Base-by-base conservation (phyloP, 2,113 vertebrate species). In the Cyprinodon variegatus region DNA sequence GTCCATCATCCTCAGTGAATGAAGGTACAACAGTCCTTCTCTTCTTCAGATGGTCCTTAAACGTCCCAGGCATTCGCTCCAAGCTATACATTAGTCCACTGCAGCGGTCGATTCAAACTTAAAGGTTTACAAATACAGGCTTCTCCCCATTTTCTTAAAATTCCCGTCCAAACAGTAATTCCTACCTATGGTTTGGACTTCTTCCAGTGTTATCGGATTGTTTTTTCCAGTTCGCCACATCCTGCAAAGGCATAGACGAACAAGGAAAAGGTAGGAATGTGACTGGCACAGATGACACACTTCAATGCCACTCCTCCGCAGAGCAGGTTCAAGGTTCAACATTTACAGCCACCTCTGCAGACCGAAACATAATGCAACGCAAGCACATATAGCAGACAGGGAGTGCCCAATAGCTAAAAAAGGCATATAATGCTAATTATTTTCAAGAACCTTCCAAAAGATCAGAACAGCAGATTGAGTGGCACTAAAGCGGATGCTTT, bases 1-100 rank as follows among this genome's bases (percentile, higher is more conserved):
- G 61, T 10, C 86, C 82, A 66, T 91, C 83, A 20, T 82, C 64
- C 4, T 77, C 76, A 7, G 73, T 88, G 62, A 38, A 81, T 11
- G 69, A 87, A 69, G 86, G 65, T 13, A 84, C 75, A 15, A 95
- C 92, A 0, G 79, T 79, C 70, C 93, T 92, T 50, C 79, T 93
- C 72, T 66, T 91, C 15, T 2, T 0, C 46, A n/a, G 29, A 4
- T 1, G 63, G n/a, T 83, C 63, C 43, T 65, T 79, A 8, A 11
- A 17, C 66, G 17, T 36, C 60, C 36, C 11, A 14, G 0, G 39
- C 3, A 2, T 40, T 13, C 2, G 4, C 39, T 78, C 45, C 46
- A 53, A 61, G 17, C 67, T 77, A 63, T 57, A 29, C 86, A 91
- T 89, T 68, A 85, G 76, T 83, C 66, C 74, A 60, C 39, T 9